Conservation (phyloP, 2,113 vertebrate species). For the Xiphophorus couchianus region DNA sequence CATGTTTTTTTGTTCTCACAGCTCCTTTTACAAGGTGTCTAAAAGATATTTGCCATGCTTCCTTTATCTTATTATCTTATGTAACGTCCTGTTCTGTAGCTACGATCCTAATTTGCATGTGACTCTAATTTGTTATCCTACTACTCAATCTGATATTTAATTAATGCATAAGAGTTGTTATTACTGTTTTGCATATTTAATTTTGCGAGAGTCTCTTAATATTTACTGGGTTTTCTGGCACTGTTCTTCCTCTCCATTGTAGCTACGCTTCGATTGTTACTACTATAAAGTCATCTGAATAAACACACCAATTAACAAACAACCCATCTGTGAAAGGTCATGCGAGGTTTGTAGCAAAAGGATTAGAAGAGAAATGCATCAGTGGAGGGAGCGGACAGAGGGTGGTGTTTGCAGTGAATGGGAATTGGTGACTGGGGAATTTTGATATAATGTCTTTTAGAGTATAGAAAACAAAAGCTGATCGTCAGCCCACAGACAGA, state of each 20-base stretch:
- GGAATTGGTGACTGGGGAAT: constrained; percentile 72
- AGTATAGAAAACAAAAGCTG: constrained; percentile 63
- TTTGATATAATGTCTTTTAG: constrained; percentile 73
- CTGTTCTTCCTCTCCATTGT: not conserved
- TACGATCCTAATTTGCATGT: constrained; percentile 19
- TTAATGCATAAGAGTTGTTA: not conserved
- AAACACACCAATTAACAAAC: constrained; percentile 56
- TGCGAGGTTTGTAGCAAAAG: constrained; percentile 68
- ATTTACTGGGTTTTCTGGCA: not conserved
- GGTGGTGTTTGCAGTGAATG: constrained; percentile 65
- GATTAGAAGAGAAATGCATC: constrained; percentile 76
- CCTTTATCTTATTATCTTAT: no score
- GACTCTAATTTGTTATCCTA: constrained; percentile 7
- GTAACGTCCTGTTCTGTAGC: constrained; percentile 2
- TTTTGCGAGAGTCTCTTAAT: not conserved
- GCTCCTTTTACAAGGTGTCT: no score
- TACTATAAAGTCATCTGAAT: constrained; percentile 30
- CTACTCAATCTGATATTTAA: constrained; percentile 21
- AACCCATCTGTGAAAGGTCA: constrained; percentile 66
- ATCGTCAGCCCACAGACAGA: constrained; percentile 52
- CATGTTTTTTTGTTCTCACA: not conserved
- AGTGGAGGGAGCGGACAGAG: constrained; percentile 54
- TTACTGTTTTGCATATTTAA: not conserved
- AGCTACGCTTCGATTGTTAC: constrained; percentile 31
- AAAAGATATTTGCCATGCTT: no score